A percentile compares a stretch with the other conserved stretches of the same genome.
phyloP scores from a whole-genome alignment of 1,140 invertebrate species.

The Listronotus bonariensis region DNA sequence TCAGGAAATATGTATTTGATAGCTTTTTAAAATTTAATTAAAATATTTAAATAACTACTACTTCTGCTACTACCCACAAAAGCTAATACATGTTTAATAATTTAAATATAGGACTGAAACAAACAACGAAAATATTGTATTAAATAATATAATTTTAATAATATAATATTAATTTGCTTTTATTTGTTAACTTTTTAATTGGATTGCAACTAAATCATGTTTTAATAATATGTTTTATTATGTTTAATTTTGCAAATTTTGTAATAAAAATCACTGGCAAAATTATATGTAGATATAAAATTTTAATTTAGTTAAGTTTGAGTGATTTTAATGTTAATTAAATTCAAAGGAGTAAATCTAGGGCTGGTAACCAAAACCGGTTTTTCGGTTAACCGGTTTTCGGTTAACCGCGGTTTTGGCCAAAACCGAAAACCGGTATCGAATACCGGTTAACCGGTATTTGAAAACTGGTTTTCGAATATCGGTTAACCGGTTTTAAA shows the following conservation, averaged over 20 bases:
- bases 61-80: constrained; percentile 17
- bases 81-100: constrained; percentile 27
- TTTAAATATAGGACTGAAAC: constrained; percentile 10
- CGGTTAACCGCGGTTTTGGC: too few relatives aligned
- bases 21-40: constrained; percentile 32
- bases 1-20: constrained; percentile 30
- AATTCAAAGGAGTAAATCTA: too few relatives aligned
- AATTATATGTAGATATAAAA: neutral
- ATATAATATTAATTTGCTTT: constrained; percentile 16
- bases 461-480: too few relatives aligned
- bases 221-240: constrained; percentile 22
- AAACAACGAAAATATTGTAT: constrained; percentile 24
- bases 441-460: too few relatives aligned
- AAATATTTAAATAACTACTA: constrained; percentile 30
- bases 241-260: constrained; percentile 5
- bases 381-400: too few relatives aligned
- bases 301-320: too few relatives aligned
- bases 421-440: too few relatives aligned
- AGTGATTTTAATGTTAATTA: too few relatives aligned
- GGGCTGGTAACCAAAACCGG: too few relatives aligned
- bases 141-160: constrained; percentile 29
- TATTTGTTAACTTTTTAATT: constrained; percentile 29
- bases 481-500: too few relatives aligned
- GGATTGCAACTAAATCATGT: constrained; percentile 13
- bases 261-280: constrained; percentile 6